These are phyloP conservation scores for Drosophila nr. perissopoda DNA, from an alignment of 2,888 invertebrate genomes.

Conservation along the genomic window DNA sequence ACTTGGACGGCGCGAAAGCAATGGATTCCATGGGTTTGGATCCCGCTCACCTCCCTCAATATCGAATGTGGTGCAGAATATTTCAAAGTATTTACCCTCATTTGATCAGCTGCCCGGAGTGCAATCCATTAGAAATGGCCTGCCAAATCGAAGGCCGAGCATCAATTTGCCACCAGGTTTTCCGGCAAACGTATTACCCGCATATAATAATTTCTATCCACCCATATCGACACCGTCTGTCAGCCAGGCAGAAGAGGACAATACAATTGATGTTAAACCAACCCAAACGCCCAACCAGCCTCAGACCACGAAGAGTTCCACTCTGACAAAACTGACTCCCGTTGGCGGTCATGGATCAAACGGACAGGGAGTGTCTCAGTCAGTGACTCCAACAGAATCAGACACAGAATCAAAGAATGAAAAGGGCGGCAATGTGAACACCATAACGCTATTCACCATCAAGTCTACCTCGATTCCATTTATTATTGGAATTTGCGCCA, in stretches of 20 bases:
- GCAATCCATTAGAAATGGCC: constrained; percentile 81
- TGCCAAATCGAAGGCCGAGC: constrained; percentile 69
- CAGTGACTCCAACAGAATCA: neutral
- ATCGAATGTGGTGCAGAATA: constrained; percentile 80
- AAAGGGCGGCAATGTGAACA: constrained; percentile 15
- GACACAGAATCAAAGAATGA: constrained; percentile 3
- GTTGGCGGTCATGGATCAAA: constrained; percentile 57
- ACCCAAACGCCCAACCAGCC: constrained; percentile 10
- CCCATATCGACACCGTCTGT: constrained; percentile 20
- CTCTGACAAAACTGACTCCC: constrained; percentile 73
- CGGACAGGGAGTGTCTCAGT: constrained; percentile 3
- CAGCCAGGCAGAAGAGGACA: neutral
- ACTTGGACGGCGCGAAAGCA: constrained; percentile 68
- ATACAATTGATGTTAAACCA: constrained; percentile 37
- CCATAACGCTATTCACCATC: constrained; percentile 78
- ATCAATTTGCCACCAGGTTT: constrained; percentile 75
- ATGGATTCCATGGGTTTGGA: constrained; percentile 60
- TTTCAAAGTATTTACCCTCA: constrained; percentile 83
- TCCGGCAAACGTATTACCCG: constrained; percentile 45
- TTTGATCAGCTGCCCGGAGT: constrained; percentile 84
- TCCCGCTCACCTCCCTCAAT: constrained; percentile 80
- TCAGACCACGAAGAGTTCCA: constrained; percentile 11
- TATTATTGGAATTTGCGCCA: constrained; percentile 88
- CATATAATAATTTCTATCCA: constrained; percentile 84
- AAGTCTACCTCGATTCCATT: constrained; percentile 89